Evolutionary conservation across 2,797 vertebrate genomes (phyloP).

Genomic region (Distichodus sexfasciatus): DNA sequence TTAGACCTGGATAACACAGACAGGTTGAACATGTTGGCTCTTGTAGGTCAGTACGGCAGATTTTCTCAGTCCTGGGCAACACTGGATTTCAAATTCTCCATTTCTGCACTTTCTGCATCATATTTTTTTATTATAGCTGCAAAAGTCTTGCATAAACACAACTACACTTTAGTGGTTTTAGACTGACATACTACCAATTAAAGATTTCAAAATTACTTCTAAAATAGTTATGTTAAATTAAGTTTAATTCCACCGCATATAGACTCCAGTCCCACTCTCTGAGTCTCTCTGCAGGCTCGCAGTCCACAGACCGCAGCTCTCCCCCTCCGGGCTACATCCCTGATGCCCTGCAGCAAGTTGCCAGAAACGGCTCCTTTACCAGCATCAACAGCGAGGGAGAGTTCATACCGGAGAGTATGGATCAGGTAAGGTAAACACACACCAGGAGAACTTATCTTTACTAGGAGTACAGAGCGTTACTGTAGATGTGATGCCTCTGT

Average conservation of each 20-base stretch:
- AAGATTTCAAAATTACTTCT: too few species aligned
- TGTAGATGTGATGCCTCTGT: neutral
- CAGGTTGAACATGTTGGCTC: constrained; percentile 79
- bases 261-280: neutral
- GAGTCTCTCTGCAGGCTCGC: constrained; percentile 72
- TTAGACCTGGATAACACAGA: constrained; percentile 91
- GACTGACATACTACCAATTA: too few species aligned
- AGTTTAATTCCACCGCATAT: too few species aligned
- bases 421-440: constrained; percentile 86
- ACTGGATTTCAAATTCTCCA: too few species aligned
- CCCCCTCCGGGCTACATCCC: constrained; percentile 98
- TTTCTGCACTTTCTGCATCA: neutral
- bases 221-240: too few species aligned
- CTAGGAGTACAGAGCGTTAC: neutral
- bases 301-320: constrained; percentile 90
- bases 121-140: neutral
- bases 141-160: too few species aligned
- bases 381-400: constrained; percentile 99
- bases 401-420: constrained; percentile 99
- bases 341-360: constrained; percentile 92
- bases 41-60: constrained; percentile 76
- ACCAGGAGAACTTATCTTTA: neutral
- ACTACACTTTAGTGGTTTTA: too few species aligned
- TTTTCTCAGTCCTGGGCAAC: neutral
- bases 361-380: constrained; percentile 95